Evolutionary conservation across 2,113 vertebrate genomes (phyloP).

Genomic region (Thalassarche chlororhynchos): DNA sequence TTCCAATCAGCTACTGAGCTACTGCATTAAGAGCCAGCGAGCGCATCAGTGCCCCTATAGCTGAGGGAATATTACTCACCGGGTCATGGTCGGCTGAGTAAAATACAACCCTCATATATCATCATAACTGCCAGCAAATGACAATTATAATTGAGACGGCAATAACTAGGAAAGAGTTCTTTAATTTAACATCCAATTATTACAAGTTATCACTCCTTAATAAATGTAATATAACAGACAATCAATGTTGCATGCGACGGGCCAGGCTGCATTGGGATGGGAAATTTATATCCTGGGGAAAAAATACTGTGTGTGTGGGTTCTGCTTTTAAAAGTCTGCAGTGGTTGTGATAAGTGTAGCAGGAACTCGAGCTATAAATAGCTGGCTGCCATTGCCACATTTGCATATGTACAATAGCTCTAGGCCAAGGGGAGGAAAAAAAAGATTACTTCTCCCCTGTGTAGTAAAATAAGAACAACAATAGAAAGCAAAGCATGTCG

Average conservation of each 20-base stretch:
- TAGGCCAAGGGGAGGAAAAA: slow-evolving; percentile 62
- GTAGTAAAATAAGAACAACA: slow-evolving; percentile 60
- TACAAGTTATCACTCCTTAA: slow-evolving; percentile 99
- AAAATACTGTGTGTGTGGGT: slow-evolving; percentile 54
- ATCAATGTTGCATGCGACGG: slow-evolving; percentile 97
- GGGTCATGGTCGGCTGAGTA: slow-evolving; percentile 94
- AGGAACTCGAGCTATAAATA: slow-evolving; percentile 80
- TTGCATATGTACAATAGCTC: slow-evolving; percentile 83
- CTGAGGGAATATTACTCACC: slow-evolving; percentile 93
- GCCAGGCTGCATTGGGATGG: slow-evolving; percentile 81
- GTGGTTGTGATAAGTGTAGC: slow-evolving; percentile 76
- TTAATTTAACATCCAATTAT: slow-evolving; percentile 99
- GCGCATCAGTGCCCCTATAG: slow-evolving; percentile 87
- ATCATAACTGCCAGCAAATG: slow-evolving; percentile 98
- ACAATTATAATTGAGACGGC: slow-evolving; percentile 99
- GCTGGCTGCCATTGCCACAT: slow-evolving; percentile 73
- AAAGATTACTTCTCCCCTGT: slow-evolving; percentile 64
- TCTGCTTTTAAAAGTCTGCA: slow-evolving; percentile 77
- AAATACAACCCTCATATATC: slow-evolving; percentile 99
- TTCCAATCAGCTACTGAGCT: slow-evolving; percentile 85
- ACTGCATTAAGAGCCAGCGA: slow-evolving; percentile 83
- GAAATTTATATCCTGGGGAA: slow-evolving; percentile 85
- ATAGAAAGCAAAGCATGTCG: slow-evolving; percentile 45
- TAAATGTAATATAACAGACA: slow-evolving; percentile 99
- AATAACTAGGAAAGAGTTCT: slow-evolving; percentile 97